These are phyloP conservation scores for Nomada hirtipes DNA, from an alignment of 2,888 invertebrate genomes.

Conservation along the genomic window DNA sequence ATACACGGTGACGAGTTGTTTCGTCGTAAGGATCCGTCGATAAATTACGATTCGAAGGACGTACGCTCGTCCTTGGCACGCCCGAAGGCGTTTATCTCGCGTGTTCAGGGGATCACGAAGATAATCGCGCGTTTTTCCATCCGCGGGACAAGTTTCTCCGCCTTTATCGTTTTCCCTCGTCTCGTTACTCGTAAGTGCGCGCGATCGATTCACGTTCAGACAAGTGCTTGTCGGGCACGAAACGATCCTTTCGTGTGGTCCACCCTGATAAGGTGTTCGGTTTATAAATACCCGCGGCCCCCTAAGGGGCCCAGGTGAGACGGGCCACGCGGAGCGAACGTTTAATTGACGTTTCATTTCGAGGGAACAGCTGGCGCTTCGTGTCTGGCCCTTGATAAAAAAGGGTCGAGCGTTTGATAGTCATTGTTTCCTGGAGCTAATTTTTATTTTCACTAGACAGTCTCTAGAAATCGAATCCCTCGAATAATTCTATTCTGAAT, in stretches of 20 bases:
- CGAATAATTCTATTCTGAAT: too few relatives aligned
- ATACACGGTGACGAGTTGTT: neutral
- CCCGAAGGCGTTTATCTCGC: conserved; percentile 49
- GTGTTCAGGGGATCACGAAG: conserved; percentile 9
- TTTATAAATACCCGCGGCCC: neutral
- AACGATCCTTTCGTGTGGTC: neutral
- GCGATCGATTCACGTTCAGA: neutral
- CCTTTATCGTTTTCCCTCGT: neutral
- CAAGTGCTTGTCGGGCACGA: neutral
- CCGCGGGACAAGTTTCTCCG: neutral
- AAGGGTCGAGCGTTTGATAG: neutral
- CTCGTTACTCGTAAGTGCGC: neutral
- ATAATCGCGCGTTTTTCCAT: conserved; percentile 19
- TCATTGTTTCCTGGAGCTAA: neutral
- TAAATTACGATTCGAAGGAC: conserved; percentile 54
- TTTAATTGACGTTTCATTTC: conserved; percentile 57
- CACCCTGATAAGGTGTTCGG: neutral
- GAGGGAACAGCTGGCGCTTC: conserved; percentile 27
- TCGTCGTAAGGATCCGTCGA: conserved; percentile 34
- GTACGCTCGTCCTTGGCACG: conserved; percentile 47
- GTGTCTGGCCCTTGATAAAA: neutral
- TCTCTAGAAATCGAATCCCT: too few relatives aligned
- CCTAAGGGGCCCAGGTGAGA: neutral
- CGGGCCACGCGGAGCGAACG: neutral
- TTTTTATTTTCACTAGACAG: too few relatives aligned